A percentile compares a stretch with the other conserved stretches of the same genome.
These are phyloP conservation scores for Scomber scombrus DNA, from an alignment of 2,113 vertebrate genomes.

Conservation along the genomic window DNA sequence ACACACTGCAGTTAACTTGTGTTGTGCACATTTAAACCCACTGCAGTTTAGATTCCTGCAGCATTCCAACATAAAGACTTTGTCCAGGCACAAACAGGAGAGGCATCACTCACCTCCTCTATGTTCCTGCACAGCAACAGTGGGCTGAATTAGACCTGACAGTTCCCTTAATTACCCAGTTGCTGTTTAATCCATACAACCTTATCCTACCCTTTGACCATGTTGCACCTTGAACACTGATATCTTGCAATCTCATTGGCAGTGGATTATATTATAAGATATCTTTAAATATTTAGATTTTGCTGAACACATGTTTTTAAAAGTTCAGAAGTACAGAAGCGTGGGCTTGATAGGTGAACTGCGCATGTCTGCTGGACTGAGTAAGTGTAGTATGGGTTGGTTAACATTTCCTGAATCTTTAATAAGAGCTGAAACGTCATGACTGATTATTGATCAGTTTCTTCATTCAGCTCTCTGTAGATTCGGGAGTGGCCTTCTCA, in stretches of 20 bases:
- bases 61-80: slow-evolving; percentile 48
- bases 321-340: not conserved
- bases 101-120: slow-evolving; percentile 19
- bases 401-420: too few relatives aligned
- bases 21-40: slow-evolving; percentile 43
- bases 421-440: not conserved
- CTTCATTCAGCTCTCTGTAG: slow-evolving; percentile 34
- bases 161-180: slow-evolving; percentile 16
- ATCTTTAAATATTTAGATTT: not conserved
- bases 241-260: not conserved
- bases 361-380: not conserved
- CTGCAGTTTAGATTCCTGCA: slow-evolving; percentile 50
- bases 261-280: not conserved
- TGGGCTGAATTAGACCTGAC: not conserved
- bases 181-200: slow-evolving; percentile 3
- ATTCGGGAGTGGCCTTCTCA: slow-evolving; percentile 68
- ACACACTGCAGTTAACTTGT: slow-evolving; percentile 38
- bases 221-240: slow-evolving; percentile 5
- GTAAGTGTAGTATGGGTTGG: not conserved
- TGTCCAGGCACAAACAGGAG: slow-evolving; percentile 26
- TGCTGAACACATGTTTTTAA: not conserved
- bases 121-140: not conserved
- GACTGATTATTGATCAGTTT: slow-evolving; percentile 28
- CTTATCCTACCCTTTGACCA: slow-evolving; percentile 5
- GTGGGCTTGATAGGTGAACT: not conserved